A percentile compares a stretch with the other conserved stretches of the same genome.
Evolutionary conservation across 2,888 invertebrate genomes (phyloP).

Genomic region (Athalia circularis): DNA sequence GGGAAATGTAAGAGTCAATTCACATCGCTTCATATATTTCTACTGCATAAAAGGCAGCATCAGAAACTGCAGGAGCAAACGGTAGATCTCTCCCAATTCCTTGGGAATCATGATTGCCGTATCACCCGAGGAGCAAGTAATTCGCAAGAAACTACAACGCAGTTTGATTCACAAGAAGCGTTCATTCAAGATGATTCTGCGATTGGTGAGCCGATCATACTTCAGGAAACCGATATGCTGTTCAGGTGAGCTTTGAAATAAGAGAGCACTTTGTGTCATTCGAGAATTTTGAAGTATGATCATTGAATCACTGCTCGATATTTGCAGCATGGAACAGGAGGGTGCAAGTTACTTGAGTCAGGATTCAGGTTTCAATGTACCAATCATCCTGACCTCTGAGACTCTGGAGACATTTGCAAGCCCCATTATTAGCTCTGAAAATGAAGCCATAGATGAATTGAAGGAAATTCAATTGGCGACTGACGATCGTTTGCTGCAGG

Average conservation of each 20-base stretch:
- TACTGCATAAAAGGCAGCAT: constrained; percentile 78
- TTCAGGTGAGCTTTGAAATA: constrained; percentile 63
- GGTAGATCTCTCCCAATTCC: constrained; percentile 69
- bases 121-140: constrained; percentile 61
- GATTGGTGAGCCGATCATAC: constrained; percentile 68
- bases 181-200: constrained; percentile 63
- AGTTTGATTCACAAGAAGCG: constrained; percentile 65
- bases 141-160: constrained; percentile 59
- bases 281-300: constrained; percentile 4
- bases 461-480: constrained; percentile 24
- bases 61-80: constrained; percentile 67
- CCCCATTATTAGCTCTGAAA: constrained; percentile 58
- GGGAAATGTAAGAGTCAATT: constrained; percentile 82
- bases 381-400: constrained; percentile 69
- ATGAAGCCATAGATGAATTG: constrained; percentile 54
- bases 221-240: constrained; percentile 70
- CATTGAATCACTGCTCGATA: constrained; percentile 45
- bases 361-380: constrained; percentile 68
- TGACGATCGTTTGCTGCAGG: constrained; percentile 23
- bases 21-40: constrained; percentile 77
- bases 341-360: constrained; percentile 67
- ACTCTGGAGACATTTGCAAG: constrained; percentile 65
- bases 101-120: constrained; percentile 64
- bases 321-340: constrained; percentile 71
- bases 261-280: neutral